Evolutionary conservation across 2,888 invertebrate species (phyloP).

Genomic region (Cactoblastis cactorum): DNA sequence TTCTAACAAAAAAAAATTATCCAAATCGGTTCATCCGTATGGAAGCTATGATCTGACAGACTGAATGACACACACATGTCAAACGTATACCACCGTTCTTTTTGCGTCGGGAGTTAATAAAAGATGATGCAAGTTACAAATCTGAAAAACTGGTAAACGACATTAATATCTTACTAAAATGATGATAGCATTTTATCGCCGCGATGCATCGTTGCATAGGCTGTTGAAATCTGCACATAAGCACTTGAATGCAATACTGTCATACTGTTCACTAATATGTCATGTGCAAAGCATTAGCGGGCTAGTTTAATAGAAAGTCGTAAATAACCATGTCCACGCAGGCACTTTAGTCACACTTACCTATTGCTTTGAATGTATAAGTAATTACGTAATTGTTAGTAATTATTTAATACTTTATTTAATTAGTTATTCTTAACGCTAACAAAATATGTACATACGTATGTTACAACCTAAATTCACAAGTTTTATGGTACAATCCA

Average conservation of each 20-base stretch:
- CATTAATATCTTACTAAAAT: not conserved
- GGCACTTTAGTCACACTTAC: constrained; percentile 3
- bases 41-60: no score
- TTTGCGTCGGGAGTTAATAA: no score
- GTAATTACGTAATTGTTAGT: not conserved
- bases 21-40: no score
- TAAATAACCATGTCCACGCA: constrained; percentile 38
- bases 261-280: constrained; percentile 14
- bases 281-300: constrained; percentile 21
- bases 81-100: no score
- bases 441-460: not conserved
- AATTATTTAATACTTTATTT: not conserved
- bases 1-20: no score
- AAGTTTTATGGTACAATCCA: no score
- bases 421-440: not conserved
- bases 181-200: constrained; percentile 24
- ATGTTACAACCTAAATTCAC: no score
- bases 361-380: constrained; percentile 5
- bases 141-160: not conserved
- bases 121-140: not conserved
- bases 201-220: constrained; percentile 21
- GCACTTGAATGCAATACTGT: constrained; percentile 16
- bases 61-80: no score
- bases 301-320: constrained; percentile 34
- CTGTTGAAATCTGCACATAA: constrained; percentile 17